Percentiles rank a stretch among this genome's conserved stretches.
Conservation (phyloP, 1,140 invertebrate species). For the Apis cerana region DNA sequence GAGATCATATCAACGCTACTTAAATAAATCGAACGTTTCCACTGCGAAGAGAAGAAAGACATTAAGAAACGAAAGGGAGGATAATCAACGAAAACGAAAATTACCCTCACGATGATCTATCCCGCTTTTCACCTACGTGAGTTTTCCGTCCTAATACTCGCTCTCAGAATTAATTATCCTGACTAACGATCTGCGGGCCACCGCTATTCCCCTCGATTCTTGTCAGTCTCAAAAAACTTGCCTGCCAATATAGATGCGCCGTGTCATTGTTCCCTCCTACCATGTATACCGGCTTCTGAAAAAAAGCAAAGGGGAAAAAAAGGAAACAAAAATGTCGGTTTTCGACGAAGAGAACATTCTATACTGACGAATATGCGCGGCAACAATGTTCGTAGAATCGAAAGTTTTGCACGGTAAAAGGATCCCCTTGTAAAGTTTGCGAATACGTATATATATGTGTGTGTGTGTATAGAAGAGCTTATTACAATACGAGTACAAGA, state of each 20-base stretch:
- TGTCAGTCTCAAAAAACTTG: background rate
- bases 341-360: background rate
- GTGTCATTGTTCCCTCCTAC: background rate
- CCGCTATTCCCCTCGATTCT: conserved; percentile 13
- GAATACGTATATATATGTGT: background rate
- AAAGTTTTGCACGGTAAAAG: conserved; percentile 20
- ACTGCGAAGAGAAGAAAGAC: background rate
- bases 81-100: conserved; percentile 52
- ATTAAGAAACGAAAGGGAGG: conserved; percentile 9
- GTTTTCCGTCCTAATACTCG: conserved; percentile 48
- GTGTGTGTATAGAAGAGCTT: background rate
- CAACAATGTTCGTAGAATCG: background rate
- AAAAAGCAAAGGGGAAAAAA: background rate
- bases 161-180: conserved; percentile 66
- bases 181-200: conserved; percentile 41
- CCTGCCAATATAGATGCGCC: background rate
- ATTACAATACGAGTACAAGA: conserved; percentile 1
- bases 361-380: background rate
- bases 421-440: background rate
- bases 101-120: conserved; percentile 38
- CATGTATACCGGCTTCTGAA: background rate
- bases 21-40: too few species aligned
- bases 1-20: too few species aligned
- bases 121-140: conserved; percentile 8
- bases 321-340: background rate